Base-by-base conservation (phyloP, 2,797 vertebrate genomes). In the Clarias pachynema region DNA sequence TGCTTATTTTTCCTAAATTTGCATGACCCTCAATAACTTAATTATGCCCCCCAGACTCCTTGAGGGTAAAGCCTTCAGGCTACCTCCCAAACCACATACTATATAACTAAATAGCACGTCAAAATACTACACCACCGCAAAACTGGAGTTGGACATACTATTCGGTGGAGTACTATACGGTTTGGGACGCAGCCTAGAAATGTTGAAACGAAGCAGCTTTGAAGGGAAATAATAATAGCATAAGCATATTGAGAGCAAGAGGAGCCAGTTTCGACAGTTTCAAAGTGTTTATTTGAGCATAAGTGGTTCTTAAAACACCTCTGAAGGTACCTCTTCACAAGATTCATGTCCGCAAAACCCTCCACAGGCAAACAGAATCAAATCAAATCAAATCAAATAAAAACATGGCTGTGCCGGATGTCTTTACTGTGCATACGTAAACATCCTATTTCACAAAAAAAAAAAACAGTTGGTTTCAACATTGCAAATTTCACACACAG, bases 211-310 rank as follows among this genome's bases (percentile, higher is more conserved):
- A 72, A 81, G 70, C 53, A 74, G n/a, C 16, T 75, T 59, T 7
- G 56, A 26, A 29, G 56, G 56, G 29, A 77, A 16, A 31, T 20
- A 26, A 74, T 18, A 73, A 56, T 77, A 6, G 40, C 15, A 37
- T 78, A 24, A 37, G 49, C 74, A 81, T 29, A 37, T 6, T 49
- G 10, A n/a, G 22, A 84, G 29, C 22, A 34, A 53, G 53, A 86
- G 26, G 62, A 83, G 26, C 29, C 72, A 0, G 56, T 75, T 80
- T 87, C 73, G 77, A 85, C 0, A 85, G 91, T 93, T 94, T 93
- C 89, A 92, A 89, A 88, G 91, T 89, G 86, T 95, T 96, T 95
- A 95, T 95, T 96, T 94, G 92, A 93, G 91, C 91, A 93, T 91
- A 93, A 93, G 94, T 94, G 92, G 88, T 93, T 93, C 91, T 93